A percentile compares a stretch with the other conserved stretches of the same genome.
Conservation (phyloP, 2,113 vertebrate genomes). For the Pomatorhinus ruficollis region DNA sequence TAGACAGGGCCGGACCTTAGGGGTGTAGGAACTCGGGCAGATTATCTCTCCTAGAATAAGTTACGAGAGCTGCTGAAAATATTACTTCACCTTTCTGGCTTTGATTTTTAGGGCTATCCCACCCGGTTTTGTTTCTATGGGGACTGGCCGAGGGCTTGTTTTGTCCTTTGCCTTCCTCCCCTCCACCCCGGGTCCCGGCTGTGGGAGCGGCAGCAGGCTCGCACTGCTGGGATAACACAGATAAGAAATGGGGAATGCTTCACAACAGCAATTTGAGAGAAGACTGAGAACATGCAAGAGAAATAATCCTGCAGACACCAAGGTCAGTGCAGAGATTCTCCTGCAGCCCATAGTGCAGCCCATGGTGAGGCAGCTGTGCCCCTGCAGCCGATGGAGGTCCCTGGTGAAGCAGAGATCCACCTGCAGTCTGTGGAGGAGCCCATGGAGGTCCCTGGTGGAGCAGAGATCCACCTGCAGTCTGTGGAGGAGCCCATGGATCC, state of each 20-base stretch:
- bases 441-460: background rate
- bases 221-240: background rate
- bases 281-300: background rate
- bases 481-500: background rate
- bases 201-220: too few relatives aligned
- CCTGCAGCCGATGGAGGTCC: background rate
- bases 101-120: too few relatives aligned
- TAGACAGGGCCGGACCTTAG: too few relatives aligned
- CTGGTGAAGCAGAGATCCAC: background rate
- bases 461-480: background rate
- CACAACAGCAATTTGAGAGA: background rate
- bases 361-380: background rate
- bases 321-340: background rate
- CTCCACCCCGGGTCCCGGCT: too few relatives aligned
- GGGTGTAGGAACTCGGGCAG: too few relatives aligned
- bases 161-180: too few relatives aligned
- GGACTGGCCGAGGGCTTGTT: too few relatives aligned
- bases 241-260: background rate
- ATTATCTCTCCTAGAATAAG: too few relatives aligned
- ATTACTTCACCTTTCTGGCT: too few relatives aligned
- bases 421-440: background rate
- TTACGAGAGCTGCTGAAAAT: too few relatives aligned
- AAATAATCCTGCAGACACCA: background rate
- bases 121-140: too few relatives aligned
- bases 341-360: rapidly evolving